Evolutionary conservation across 2,797 vertebrate genomes (phyloP), one percentile per base, ranked within the genome.

Genomic region (Sebastes wilsoni): DNA sequence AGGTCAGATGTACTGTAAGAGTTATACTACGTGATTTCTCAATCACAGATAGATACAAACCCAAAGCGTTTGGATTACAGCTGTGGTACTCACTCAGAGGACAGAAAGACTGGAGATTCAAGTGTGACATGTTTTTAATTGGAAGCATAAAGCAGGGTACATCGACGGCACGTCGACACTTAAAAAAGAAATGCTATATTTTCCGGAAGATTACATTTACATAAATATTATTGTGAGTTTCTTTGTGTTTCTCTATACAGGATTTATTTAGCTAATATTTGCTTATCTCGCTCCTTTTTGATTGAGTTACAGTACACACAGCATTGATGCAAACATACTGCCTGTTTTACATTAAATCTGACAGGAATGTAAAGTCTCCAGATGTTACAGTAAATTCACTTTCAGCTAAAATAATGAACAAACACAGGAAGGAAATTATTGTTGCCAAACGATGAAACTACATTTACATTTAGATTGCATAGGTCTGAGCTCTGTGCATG

Each of bases 391-490:
- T 73, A 13, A 42, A 74, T 58, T 75, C n/a, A 25, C 62, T 34
- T 56, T 72, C 56, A 16, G 20, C 54, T 60, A 25, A 55, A 54
- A 74, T 65, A 69, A 82, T 49, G 28, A 78, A 62, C 46, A 42
- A 34, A 64, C 30, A 73, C 14, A 71, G 16, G 62, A 77, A 55
- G 6, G 10, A 49, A 27, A 13, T 59, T 66, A 65, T 68, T 61
- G 27, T 71, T 42, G 34, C 38, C 10, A 13, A 67, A 52, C 27
- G 28, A 79, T 72, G 52, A 76, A 81, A 71, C 12, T 14, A 11
- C 4, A 87, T 87, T 85, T 77, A 80, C 83, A 85, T 86, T 82
- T 85, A 86, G 67, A 87, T 73, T 82, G 66, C 69, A 61, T 36
- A 54, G 59, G 46, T 64, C 60, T 52, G 38, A 52, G 25, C 55